Conservation (phyloP, 1,140 invertebrate species). For the Leucophenga varia region DNA sequence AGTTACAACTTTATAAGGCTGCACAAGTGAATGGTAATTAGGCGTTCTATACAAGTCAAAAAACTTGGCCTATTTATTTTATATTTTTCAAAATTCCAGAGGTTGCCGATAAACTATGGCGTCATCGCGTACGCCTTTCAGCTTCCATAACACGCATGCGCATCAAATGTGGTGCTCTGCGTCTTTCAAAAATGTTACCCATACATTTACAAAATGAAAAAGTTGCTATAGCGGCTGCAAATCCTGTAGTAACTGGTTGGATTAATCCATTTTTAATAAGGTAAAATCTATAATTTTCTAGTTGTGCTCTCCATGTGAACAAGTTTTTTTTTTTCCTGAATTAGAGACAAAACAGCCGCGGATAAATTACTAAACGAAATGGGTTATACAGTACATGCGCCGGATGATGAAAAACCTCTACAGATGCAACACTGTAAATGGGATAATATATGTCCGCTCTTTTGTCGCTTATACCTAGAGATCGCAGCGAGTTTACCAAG, state of each 20-base stretch:
- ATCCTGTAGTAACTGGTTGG: slow-evolving; percentile 71
- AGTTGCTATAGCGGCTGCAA: slow-evolving; percentile 62
- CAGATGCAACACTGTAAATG: slow-evolving; percentile 62
- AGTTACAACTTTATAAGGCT: slow-evolving; percentile 55
- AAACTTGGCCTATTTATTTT: background rate
- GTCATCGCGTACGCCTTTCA: slow-evolving; percentile 65
- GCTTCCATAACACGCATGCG: slow-evolving; percentile 70
- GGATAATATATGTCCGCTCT: slow-evolving; percentile 71
- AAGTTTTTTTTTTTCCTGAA: too few relatives aligned
- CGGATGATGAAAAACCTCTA: slow-evolving; percentile 44
- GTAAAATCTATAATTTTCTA: too few relatives aligned
- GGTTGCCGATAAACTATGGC: slow-evolving; percentile 65
- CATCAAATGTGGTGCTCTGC: slow-evolving; percentile 69
- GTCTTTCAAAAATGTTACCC: slow-evolving; percentile 67
- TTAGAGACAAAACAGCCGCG: slow-evolving; percentile 38
- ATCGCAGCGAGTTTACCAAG: slow-evolving; percentile 46
- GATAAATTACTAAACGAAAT: slow-evolving; percentile 30
- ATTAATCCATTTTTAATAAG: slow-evolving; percentile 71
- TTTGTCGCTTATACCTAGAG: slow-evolving; percentile 66
- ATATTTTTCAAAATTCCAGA: slow-evolving; percentile 18
- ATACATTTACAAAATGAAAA: slow-evolving; percentile 67
- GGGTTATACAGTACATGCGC: slow-evolving; percentile 45
- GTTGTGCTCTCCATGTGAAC: too few relatives aligned
- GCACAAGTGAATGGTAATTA: slow-evolving; percentile 55
- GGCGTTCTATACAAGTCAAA: background rate